Base-by-base conservation (phyloP, 2,113 vertebrate species). In the Bagarius yarrelli region DNA sequence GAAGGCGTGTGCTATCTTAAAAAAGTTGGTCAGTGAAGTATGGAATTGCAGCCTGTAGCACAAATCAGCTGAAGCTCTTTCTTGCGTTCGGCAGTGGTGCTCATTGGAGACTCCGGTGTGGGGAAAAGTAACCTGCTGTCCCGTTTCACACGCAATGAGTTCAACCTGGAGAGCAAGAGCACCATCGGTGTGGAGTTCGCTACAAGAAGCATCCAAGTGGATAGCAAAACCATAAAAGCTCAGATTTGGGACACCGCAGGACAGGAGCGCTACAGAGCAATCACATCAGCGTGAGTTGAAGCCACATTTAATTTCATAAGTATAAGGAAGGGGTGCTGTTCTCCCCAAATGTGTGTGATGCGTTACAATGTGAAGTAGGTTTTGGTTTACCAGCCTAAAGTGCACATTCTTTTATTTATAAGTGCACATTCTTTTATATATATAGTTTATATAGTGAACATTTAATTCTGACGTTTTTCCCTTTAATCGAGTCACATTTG, bases 181-280 rank as follows among this genome's bases (percentile, higher is more conserved):
- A 99, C 97, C 91, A 99, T 98, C 0, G 97, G 97, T 0, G 97
- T 98, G 91, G 97, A 98, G 87, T 98, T 99, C 1, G 97, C 97
- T 80, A 99, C 97, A 81, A 94, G 97, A 81, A 99, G 97, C 91
- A 97, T 98, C 90, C 97, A 99, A 88, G 97, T 99, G 88, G 97
- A 98, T 0, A 94, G 96, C 83, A 99, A 98, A 92, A 99, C 95
- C 23, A 98, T 99, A 90, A 99, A 99, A 85, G 97, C 95, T 0
- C 97, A 99, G 87, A 99, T 99, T 81, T 99, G 97, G 97, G 97
- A 99, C 87, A 99, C 97, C 0, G 97, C 97, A 0, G 97, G 96
- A 74, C 97, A 99, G 88, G 97, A 99, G 77, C 92, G 97, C 87
- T 99, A 99, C 93, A 95, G 97, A 0, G 97, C 97, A 80, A 99